phyloP scores from a whole-genome alignment of 2,888 invertebrate genomes.

The Geophilus truncorum region DNA sequence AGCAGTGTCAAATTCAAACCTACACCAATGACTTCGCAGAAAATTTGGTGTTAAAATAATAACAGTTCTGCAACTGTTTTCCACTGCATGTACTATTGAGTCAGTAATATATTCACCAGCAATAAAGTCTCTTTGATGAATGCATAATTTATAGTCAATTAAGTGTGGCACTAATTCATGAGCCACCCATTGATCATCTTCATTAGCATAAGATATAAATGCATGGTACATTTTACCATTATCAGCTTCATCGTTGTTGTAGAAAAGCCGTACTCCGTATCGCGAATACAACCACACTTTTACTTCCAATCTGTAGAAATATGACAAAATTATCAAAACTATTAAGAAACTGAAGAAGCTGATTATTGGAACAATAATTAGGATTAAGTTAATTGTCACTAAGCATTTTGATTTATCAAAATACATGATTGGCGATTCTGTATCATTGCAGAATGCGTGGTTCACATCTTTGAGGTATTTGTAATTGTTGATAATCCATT shows the following conservation, averaged over 20 bases:
- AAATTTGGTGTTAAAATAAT: constrained; percentile 64
- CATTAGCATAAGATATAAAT: constrained; percentile 63
- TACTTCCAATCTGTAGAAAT: neutral
- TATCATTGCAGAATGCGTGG: no score
- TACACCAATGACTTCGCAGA: constrained; percentile 67
- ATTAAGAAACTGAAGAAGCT: neutral
- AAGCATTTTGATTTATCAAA: neutral
- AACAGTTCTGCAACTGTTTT: constrained; percentile 64
- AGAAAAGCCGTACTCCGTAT: constrained; percentile 46
- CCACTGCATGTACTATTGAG: constrained; percentile 65
- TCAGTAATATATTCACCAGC: constrained; percentile 66
- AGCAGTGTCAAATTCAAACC: constrained; percentile 67
- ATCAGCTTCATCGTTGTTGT: constrained; percentile 47
- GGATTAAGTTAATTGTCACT: neutral
- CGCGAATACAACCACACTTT: constrained; percentile 63
- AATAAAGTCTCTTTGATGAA: constrained; percentile 68
- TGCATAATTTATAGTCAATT: constrained; percentile 65
- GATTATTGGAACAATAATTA: neutral
- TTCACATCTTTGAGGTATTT: neutral
- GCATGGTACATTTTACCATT: constrained; percentile 65
- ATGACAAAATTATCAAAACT: neutral
- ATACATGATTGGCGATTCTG: neutral
- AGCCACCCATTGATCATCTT: constrained; percentile 64
- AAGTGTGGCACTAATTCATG: constrained; percentile 61
- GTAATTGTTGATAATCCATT: neutral